These are phyloP conservation scores for Cinara cedri DNA, from an alignment of 2,888 invertebrate genomes.

Conservation along the genomic window DNA sequence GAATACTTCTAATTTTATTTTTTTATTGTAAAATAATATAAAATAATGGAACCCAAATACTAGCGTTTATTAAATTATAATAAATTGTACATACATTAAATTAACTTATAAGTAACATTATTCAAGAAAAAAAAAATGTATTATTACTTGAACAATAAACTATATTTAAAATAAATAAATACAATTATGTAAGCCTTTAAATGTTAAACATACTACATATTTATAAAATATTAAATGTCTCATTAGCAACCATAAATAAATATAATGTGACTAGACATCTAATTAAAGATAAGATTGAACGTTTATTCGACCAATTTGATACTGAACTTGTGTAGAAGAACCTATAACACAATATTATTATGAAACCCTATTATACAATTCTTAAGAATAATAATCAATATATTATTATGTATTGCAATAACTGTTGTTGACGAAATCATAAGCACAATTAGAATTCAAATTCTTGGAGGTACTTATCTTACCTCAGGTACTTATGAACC, in stretches of 20 bases:
- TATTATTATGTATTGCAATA: neutral
- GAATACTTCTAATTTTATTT: neutral
- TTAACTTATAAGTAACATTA: too few species aligned
- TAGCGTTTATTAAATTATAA: neutral
- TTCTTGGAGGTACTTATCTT: too few species aligned
- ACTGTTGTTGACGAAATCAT: neutral
- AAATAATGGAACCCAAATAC: neutral
- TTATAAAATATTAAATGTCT: neutral
- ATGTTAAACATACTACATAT: neutral
- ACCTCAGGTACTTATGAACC: too few species aligned
- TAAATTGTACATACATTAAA: too few species aligned
- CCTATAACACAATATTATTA: slow-evolving; percentile 25
- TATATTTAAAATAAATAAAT: neutral
- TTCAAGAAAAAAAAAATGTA: too few species aligned
- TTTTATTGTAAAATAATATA: neutral
- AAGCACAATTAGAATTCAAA: too few species aligned
- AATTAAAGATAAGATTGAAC: slow-evolving; percentile 51
- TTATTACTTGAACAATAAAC: neutral
- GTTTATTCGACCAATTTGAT: slow-evolving; percentile 49
- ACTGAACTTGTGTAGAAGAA: slow-evolving; percentile 47
- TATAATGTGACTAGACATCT: slow-evolving; percentile 13
- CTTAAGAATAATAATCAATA: too few species aligned
- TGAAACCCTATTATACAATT: neutral
- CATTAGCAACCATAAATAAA: neutral
- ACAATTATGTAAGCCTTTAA: neutral